A percentile compares a stretch with the other conserved stretches of the same genome.
Conservation (phyloP, 2,888 invertebrate genomes). For the Tricholauxania praeusta region DNA sequence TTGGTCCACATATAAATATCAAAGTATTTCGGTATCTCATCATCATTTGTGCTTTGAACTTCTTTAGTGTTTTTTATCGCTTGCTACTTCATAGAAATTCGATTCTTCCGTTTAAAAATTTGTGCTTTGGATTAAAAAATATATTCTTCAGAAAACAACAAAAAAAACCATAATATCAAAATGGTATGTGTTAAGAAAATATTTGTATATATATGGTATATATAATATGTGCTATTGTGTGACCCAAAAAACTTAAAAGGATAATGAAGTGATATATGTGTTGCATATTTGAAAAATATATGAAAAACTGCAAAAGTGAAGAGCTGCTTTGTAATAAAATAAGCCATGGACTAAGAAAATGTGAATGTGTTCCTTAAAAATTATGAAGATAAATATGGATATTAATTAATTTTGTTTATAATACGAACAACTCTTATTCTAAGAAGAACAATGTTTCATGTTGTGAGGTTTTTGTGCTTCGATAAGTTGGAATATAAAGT, state of each 20-base stretch:
- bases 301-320: neutral
- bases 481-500: too few species aligned
- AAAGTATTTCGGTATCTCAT: constrained; percentile 62
- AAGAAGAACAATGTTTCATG: too few species aligned
- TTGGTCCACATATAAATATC: constrained; percentile 61
- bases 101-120: constrained; percentile 16
- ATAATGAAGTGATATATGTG: neutral
- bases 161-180: constrained; percentile 40
- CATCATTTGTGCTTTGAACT: constrained; percentile 68
- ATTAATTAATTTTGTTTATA: too few species aligned
- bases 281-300: neutral
- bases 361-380: neutral
- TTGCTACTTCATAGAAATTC: constrained; percentile 44
- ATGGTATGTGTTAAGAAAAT: constrained; percentile 45
- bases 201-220: neutral
- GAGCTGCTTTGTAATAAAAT: too few species aligned
- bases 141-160: constrained; percentile 10
- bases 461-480: too few species aligned
- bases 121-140: constrained; percentile 23
- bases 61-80: constrained; percentile 54
- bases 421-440: too few species aligned
- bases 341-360: neutral
- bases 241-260: neutral
- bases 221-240: neutral
- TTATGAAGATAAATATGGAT: too few species aligned